A percentile compares a stretch with the other conserved stretches of the same genome.
Evolutionary conservation across 2,888 invertebrate species (phyloP).

Genomic region (Amaurobius ferox): DNA sequence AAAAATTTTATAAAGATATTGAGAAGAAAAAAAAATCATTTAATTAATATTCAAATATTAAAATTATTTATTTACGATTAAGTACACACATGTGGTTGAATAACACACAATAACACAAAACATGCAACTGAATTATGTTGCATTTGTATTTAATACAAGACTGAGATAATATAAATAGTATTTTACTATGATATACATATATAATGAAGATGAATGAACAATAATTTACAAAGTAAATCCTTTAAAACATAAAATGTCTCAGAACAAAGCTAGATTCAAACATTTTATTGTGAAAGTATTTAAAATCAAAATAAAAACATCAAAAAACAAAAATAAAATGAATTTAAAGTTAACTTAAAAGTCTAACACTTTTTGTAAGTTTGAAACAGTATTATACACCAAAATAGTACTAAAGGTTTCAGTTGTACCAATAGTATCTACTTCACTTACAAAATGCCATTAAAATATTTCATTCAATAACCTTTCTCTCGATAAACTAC

Average conservation of each 20-base stretch:
- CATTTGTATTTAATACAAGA: conserved; percentile 36
- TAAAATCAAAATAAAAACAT: neutral
- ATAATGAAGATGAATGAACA: conserved; percentile 8
- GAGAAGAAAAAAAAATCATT: neutral
- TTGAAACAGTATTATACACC: neutral
- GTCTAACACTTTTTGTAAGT: too few species aligned
- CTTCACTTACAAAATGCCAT: neutral
- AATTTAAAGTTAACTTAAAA: too few species aligned
- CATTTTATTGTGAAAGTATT: neutral
- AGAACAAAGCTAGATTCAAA: neutral
- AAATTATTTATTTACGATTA: neutral
- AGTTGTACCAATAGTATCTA: too few species aligned
- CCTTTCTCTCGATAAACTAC: neutral
- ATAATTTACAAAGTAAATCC: neutral
- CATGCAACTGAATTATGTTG: neutral
- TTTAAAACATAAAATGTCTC: neutral
- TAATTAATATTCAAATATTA: neutral
- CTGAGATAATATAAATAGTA: conserved; percentile 19
- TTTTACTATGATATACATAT: conserved; percentile 34
- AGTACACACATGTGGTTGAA: neutral
- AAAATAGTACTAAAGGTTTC: neutral
- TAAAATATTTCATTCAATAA: conserved; percentile 14
- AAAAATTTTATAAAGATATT: neutral
- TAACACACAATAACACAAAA: neutral
- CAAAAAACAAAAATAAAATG: too few species aligned